Conservation (phyloP, 1,140 invertebrate species). For the Caenorhabditis briggsae region DNA sequence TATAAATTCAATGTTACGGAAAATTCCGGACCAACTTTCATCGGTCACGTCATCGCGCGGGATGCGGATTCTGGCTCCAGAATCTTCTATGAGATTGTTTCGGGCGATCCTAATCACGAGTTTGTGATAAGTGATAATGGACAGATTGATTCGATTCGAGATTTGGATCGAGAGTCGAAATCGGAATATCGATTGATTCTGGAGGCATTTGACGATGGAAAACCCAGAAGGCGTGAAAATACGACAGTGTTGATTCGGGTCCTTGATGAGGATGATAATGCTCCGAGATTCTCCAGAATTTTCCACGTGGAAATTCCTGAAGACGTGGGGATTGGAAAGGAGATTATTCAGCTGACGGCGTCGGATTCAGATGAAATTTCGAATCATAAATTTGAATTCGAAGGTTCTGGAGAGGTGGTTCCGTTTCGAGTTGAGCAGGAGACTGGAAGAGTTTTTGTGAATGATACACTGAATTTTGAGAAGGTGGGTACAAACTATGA, state of each 20-base stretch:
- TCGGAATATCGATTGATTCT: slow-evolving; percentile 90
- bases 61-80: background rate
- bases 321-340: slow-evolving; percentile 90
- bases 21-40: slow-evolving; percentile 8
- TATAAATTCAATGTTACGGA: slow-evolving; percentile 32
- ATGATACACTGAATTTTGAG: slow-evolving; percentile 34
- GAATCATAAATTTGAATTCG: slow-evolving; percentile 83
- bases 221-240: slow-evolving; percentile 84
- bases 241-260: slow-evolving; percentile 81
- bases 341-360: slow-evolving; percentile 89
- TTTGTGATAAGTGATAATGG: slow-evolving; percentile 15
- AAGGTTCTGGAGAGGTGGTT: background rate
- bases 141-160: slow-evolving; percentile 72
- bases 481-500: background rate
- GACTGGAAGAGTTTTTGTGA: slow-evolving; percentile 24
- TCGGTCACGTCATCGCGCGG: background rate
- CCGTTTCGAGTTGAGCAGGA: background rate
- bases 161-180: slow-evolving; percentile 89
- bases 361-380: slow-evolving; percentile 91
- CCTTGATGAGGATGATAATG: slow-evolving; percentile 89
- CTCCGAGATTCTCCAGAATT: slow-evolving; percentile 89
- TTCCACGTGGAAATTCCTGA: slow-evolving; percentile 95
- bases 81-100: slow-evolving; percentile 21
- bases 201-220: slow-evolving; percentile 88
- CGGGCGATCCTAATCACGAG: background rate